phyloP scores from a whole-genome alignment of 2,888 invertebrate species.

The Caradrina kadenii region DNA sequence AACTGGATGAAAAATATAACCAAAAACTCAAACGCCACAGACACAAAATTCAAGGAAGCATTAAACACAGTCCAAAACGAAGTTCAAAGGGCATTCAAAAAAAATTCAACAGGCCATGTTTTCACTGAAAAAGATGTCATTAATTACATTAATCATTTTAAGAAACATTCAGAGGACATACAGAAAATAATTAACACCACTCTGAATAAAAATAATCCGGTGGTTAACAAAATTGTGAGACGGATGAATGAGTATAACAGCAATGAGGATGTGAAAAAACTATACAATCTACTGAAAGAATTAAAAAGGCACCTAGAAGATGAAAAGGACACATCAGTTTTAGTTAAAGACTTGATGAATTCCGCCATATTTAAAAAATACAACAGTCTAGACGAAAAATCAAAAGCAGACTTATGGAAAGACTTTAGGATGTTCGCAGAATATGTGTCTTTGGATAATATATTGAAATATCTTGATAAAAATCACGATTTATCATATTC shows the following conservation, averaged over 20 bases:
- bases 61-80: constrained; percentile 2
- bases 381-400: constrained; percentile 5
- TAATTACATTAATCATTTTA: neutral
- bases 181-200: neutral
- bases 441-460: constrained; percentile 3
- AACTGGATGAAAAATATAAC: constrained; percentile 1
- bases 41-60: neutral
- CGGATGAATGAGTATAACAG: constrained; percentile 32
- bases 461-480: too few relatives aligned
- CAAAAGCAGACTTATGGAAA: neutral
- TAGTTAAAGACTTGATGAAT: constrained; percentile 16
- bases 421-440: constrained; percentile 13
- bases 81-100: neutral
- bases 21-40: neutral
- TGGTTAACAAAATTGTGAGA: neutral
- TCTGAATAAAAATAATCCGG: neutral
- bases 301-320: constrained; percentile 6
- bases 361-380: constrained; percentile 22
- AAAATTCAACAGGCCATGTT: too few relatives aligned
- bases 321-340: neutral
- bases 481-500: too few relatives aligned
- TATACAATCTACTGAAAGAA: constrained; percentile 29
- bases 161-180: neutral
- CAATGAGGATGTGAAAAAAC: neutral
- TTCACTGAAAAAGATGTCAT: neutral